Conservation (phyloP, 2,113 vertebrate species). For the Hemichromis elongatus region DNA sequence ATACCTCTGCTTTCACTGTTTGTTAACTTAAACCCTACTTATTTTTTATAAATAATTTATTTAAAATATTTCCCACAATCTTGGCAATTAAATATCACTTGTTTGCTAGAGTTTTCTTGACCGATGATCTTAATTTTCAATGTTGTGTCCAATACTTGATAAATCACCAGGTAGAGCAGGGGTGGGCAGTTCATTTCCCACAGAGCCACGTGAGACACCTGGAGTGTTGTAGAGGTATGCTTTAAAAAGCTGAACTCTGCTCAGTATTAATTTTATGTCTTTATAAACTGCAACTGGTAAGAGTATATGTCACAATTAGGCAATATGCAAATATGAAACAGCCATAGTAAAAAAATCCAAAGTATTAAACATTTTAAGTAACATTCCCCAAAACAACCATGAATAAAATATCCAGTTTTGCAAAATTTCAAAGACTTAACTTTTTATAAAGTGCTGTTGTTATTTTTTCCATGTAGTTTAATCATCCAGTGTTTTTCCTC, state of each 20-base stretch:
- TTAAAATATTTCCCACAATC: not conserved
- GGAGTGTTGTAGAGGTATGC: no score
- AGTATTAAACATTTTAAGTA: not conserved
- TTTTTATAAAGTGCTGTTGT: not conserved
- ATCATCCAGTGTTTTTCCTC: not conserved
- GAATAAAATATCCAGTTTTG: not conserved
- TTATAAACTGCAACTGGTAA: no score
- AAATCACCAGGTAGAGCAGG: not conserved
- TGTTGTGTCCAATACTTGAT: not conserved
- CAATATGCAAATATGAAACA: no score
- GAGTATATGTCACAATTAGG: no score
- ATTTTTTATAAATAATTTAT: not conserved
- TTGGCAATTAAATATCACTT: not conserved
- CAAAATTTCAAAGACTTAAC: not conserved
- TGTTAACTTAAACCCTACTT: not conserved
- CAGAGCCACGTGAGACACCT: not conserved
- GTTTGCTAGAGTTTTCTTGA: not conserved
- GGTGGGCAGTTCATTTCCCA: not conserved
- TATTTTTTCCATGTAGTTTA: not conserved
- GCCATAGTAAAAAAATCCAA: not conserved
- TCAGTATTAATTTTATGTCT: no score
- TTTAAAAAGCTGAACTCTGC: no score
- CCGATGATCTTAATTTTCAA: not conserved
- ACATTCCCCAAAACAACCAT: not conserved
- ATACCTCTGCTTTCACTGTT: not conserved